Conservation (phyloP, 2,888 invertebrate genomes). For the Eucera pruinosa region DNA sequence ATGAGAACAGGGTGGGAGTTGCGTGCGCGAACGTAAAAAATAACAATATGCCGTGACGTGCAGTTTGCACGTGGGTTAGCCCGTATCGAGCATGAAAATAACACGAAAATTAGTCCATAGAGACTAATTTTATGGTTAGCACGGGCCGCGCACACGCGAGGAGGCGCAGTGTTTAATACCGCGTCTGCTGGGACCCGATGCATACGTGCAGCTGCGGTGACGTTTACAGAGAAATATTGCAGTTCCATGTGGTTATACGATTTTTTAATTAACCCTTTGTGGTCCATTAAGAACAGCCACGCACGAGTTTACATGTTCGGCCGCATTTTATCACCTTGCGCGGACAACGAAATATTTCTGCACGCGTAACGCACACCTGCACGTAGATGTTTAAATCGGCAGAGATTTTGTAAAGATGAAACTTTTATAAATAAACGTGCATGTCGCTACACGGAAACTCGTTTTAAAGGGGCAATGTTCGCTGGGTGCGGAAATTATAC, state of each 20-base stretch:
- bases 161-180: constrained; percentile 56
- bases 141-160: constrained; percentile 40
- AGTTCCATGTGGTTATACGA: constrained; percentile 31
- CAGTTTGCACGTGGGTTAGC: constrained; percentile 25
- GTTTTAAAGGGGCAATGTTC: background rate
- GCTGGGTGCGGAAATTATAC: background rate
- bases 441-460: background rate
- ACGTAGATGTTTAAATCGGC: constrained; percentile 1
- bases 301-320: constrained; percentile 23
- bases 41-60: constrained; percentile 10
- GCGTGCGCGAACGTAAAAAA: constrained; percentile 18
- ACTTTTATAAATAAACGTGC: background rate
- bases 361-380: background rate
- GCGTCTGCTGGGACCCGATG: constrained; percentile 39
- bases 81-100: constrained; percentile 43
- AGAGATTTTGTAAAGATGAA: too few species aligned
- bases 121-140: constrained; percentile 63
- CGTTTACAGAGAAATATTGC: constrained; percentile 52
- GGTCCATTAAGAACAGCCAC: constrained; percentile 57
- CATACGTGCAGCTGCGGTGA: constrained; percentile 48
- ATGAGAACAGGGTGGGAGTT: background rate
- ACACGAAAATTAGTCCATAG: constrained; percentile 63
- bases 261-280: constrained; percentile 66
- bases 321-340: constrained; percentile 16
- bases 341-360: constrained; percentile 8